These are phyloP conservation scores for Psephotus haematonotus DNA, from an alignment of 2,113 vertebrate species.

Conservation along the genomic window DNA sequence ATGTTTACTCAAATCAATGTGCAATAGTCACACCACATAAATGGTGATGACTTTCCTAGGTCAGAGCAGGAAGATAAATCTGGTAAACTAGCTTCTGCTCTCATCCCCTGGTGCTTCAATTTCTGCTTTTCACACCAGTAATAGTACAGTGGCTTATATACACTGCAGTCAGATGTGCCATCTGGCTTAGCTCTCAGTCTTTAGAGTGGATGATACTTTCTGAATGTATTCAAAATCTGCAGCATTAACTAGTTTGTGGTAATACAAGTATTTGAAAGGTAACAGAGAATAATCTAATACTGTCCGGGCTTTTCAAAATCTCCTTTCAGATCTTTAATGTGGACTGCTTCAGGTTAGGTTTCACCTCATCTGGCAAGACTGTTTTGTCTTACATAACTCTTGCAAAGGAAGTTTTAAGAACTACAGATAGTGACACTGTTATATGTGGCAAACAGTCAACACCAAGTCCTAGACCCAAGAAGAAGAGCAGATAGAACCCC, in stretches of 20 bases:
- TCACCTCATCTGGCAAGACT: not conserved
- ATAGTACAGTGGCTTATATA: not conserved
- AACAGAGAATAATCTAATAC: not conserved
- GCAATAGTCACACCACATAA: not conserved
- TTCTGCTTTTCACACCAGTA: not conserved
- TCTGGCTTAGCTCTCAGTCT: constrained; percentile 3
- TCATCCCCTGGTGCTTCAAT: not conserved
- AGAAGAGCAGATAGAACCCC: not conserved
- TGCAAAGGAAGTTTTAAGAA: not conserved
- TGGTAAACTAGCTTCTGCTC: not conserved
- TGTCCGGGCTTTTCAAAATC: not conserved
- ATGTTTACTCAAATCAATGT: not conserved
- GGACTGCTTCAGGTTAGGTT: rapidly evolving
- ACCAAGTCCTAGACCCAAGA: not conserved
- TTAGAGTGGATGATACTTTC: not conserved
- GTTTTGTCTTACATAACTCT: not conserved
- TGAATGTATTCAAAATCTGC: not conserved
- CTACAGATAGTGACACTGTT: not conserved
- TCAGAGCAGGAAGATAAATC: not conserved
- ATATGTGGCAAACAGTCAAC: rapidly evolving
- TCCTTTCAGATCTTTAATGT: not conserved
- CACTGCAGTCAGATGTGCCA: not conserved
- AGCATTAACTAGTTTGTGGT: not conserved
- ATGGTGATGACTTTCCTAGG: not conserved
- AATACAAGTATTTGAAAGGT: not conserved